A percentile compares a stretch with the other conserved stretches of the same genome.
These are phyloP conservation scores for Ellobium chinense DNA, from an alignment of 2,888 invertebrate species.

Conservation along the genomic window DNA sequence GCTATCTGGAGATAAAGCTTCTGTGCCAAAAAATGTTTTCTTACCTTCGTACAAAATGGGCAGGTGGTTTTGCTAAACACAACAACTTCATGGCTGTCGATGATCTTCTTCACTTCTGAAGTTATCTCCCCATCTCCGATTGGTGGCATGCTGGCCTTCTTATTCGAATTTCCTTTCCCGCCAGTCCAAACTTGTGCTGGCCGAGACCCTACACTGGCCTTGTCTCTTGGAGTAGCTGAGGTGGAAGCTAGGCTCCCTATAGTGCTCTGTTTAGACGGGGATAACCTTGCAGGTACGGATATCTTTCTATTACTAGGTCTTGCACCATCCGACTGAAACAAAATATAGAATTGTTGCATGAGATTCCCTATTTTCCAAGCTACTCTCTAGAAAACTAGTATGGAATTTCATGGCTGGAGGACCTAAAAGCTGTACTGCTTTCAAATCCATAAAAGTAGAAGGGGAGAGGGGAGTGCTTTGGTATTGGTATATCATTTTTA, in stretches of 20 bases:
- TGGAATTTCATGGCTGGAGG: too few relatives aligned
- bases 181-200: neutral
- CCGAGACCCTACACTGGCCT: neutral
- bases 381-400: too few relatives aligned
- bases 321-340: constrained; percentile 5
- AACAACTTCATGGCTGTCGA: constrained; percentile 78
- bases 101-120: constrained; percentile 67
- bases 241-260: neutral
- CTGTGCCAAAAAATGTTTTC: constrained; percentile 45
- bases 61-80: constrained; percentile 81
- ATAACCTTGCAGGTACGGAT: neutral
- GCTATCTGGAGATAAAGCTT: too few relatives aligned
- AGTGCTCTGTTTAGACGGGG: too few relatives aligned
- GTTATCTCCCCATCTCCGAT: constrained; percentile 55
- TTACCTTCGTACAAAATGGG: constrained; percentile 81
- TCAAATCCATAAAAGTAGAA: too few relatives aligned
- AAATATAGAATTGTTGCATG: too few relatives aligned
- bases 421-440: too few relatives aligned
- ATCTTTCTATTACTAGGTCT: constrained; percentile 17
- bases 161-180: neutral
- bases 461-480: too few relatives aligned
- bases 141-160: constrained; percentile 60
- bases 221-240: neutral
- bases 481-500: too few relatives aligned
- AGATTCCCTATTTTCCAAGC: too few relatives aligned